phyloP scores from a whole-genome alignment of 2,888 invertebrate genomes.

The Apoda limacodes region DNA sequence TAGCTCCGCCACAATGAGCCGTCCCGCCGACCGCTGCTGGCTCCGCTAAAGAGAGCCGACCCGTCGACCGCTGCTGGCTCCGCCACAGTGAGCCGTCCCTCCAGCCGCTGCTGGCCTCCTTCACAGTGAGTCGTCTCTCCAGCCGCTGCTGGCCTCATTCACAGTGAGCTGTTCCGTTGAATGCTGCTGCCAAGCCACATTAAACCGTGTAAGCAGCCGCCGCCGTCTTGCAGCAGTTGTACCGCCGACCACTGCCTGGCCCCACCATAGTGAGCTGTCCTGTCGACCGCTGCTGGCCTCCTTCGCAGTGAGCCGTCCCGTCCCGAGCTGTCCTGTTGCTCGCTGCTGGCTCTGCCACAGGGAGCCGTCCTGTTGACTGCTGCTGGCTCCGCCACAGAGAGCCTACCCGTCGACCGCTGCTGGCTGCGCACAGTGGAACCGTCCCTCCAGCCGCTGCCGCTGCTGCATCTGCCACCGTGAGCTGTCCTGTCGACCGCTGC shows the following conservation, averaged over 20 bases:
- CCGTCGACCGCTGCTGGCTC: not conserved
- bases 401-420: too few species aligned
- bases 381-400: too few species aligned
- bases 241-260: conserved; percentile 6
- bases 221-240: conserved; percentile 13
- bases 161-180: conserved; percentile 2
- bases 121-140: conserved; percentile 2
- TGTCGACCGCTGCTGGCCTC: conserved; percentile 8
- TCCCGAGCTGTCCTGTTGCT: not conserved
- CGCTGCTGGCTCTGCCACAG: too few species aligned
- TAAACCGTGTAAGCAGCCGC: conserved; percentile 1
- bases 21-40: too few species aligned
- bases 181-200: conserved; percentile 13
- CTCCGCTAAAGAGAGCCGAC: too few species aligned
- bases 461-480: too few species aligned
- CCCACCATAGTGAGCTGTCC: conserved; percentile 4
- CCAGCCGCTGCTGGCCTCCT: conserved; percentile 5
- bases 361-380: too few species aligned
- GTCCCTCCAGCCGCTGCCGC: too few species aligned
- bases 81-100: too few species aligned
- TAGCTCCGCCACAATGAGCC: too few species aligned
- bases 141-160: conserved; percentile 7
- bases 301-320: conserved; percentile 4
- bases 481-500: too few species aligned
- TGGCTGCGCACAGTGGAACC: too few species aligned